Percentiles rank a stretch among this genome's conserved stretches.
Evolutionary conservation across 2,888 invertebrate species (phyloP).

Genomic region (Ophion slaviceki): DNA sequence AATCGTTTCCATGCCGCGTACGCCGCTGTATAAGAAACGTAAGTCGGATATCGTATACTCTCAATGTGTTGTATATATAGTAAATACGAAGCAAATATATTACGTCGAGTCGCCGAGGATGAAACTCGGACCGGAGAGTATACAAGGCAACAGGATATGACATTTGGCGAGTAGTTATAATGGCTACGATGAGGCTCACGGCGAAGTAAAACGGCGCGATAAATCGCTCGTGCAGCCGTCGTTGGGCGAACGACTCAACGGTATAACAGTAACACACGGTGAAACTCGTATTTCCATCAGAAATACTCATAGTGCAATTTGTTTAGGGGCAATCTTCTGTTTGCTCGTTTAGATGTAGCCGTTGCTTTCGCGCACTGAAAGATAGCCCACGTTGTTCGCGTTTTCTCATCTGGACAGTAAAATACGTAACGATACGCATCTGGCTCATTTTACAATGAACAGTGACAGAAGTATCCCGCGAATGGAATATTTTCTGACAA

Average conservation of each 20-base stretch:
- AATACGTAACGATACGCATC: slow-evolving; percentile 7
- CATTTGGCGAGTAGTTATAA: slow-evolving; percentile 71
- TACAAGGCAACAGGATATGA: slow-evolving; percentile 53
- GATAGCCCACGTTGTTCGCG: background rate
- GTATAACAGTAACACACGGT: slow-evolving; percentile 38
- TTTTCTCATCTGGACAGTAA: background rate
- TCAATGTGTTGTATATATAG: background rate
- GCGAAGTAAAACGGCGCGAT: slow-evolving; percentile 36
- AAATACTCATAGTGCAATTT: slow-evolving; percentile 16
- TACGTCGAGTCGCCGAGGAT: slow-evolving; percentile 60
- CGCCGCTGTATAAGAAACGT: slow-evolving; percentile 31
- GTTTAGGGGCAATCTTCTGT: slow-evolving; percentile 12
- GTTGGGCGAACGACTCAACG: slow-evolving; percentile 34
- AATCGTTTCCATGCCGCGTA: slow-evolving; percentile 15
- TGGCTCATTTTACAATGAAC: background rate
- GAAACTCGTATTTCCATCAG: slow-evolving; percentile 11
- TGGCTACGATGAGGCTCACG: slow-evolving; percentile 53
- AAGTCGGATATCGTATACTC: slow-evolving; percentile 30
- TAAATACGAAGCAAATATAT: slow-evolving; percentile 29
- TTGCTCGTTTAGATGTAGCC: background rate
- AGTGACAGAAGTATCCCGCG: too few species aligned
- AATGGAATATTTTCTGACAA: too few species aligned
- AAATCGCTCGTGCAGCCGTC: slow-evolving; percentile 48
- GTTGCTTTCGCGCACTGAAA: background rate
- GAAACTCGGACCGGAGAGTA: slow-evolving; percentile 15